phyloP scores from a whole-genome alignment of 2,888 invertebrate species.

The Drosophila peninsularis region DNA sequence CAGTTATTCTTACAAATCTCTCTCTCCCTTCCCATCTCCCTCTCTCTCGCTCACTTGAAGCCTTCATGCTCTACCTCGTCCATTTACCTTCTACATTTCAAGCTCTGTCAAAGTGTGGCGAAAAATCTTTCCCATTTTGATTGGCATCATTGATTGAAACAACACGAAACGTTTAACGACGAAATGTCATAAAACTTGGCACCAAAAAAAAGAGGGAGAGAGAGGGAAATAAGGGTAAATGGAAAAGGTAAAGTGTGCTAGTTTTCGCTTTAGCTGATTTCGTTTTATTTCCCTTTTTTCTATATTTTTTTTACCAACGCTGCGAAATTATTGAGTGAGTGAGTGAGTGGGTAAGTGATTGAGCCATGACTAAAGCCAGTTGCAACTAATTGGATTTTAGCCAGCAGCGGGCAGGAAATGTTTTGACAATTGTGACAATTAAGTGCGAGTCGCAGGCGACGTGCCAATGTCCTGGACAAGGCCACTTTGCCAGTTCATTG shows the following conservation, averaged over 20 bases:
- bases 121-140: slow-evolving; percentile 75
- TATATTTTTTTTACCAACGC: slow-evolving; percentile 21
- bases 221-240: slow-evolving; percentile 1
- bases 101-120: slow-evolving; percentile 50
- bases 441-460: slow-evolving; percentile 58
- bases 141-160: slow-evolving; percentile 83
- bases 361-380: slow-evolving; percentile 57
- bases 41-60: neutral
- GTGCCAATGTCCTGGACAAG: slow-evolving; percentile 77
- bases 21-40: neutral
- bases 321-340: slow-evolving; percentile 64
- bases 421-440: slow-evolving; percentile 78
- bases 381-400: slow-evolving; percentile 73
- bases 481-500: slow-evolving; percentile 76
- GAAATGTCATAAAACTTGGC: slow-evolving; percentile 61
- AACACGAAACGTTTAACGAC: slow-evolving; percentile 76
- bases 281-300: slow-evolving; percentile 10
- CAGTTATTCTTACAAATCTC: slow-evolving; percentile 11
- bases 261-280: slow-evolving; percentile 59
- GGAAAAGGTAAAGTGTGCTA: slow-evolving; percentile 52
- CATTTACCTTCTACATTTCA: slow-evolving; percentile 30
- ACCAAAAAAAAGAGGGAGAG: slow-evolving; percentile 38
- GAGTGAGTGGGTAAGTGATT: slow-evolving; percentile 58
- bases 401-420: slow-evolving; percentile 65
- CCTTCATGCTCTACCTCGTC: slow-evolving; percentile 8